These are phyloP conservation scores for Steinernema carpocapsae DNA, from an alignment of 2,888 invertebrate genomes.

Conservation along the genomic window DNA sequence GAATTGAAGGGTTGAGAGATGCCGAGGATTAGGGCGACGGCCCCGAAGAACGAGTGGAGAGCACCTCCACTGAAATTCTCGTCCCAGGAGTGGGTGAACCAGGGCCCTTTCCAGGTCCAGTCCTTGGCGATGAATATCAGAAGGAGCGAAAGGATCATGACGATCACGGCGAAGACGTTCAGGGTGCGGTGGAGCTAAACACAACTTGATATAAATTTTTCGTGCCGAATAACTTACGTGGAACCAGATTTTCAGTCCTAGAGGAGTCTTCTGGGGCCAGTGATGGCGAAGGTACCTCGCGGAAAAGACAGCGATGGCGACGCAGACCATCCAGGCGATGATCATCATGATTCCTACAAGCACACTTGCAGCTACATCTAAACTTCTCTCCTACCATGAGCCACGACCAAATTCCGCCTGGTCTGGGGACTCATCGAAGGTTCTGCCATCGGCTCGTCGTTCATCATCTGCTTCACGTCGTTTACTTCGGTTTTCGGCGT, in stretches of 20 bases:
- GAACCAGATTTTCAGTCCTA: conserved; percentile 49
- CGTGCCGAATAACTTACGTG: conserved; percentile 39
- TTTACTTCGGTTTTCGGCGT: neutral
- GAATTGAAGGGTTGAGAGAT: conserved; percentile 45
- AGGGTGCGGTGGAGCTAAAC: conserved; percentile 46
- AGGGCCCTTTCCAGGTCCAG: conserved; percentile 43
- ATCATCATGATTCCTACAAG: conserved; percentile 44
- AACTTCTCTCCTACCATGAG: neutral
- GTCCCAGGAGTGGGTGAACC: conserved; percentile 26
- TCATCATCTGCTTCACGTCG: conserved; percentile 6
- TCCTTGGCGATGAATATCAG: conserved; percentile 38
- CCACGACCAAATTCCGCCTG: conserved; percentile 22
- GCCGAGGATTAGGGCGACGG: conserved; percentile 44
- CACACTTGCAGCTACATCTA: neutral
- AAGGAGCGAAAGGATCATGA: conserved; percentile 40
- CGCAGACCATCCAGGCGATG: conserved; percentile 45
- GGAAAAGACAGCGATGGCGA: conserved; percentile 44
- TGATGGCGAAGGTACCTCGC: conserved; percentile 45
- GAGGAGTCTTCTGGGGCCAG: conserved; percentile 43
- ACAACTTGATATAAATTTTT: neutral
- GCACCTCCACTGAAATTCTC: conserved; percentile 26
- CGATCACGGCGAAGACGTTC: conserved; percentile 42
- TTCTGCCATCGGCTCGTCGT: conserved; percentile 9
- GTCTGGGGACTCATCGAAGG: conserved; percentile 6
- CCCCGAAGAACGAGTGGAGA: conserved; percentile 40